phyloP scores from a whole-genome alignment of 2,888 invertebrate species.

The Norana najaformis region DNA sequence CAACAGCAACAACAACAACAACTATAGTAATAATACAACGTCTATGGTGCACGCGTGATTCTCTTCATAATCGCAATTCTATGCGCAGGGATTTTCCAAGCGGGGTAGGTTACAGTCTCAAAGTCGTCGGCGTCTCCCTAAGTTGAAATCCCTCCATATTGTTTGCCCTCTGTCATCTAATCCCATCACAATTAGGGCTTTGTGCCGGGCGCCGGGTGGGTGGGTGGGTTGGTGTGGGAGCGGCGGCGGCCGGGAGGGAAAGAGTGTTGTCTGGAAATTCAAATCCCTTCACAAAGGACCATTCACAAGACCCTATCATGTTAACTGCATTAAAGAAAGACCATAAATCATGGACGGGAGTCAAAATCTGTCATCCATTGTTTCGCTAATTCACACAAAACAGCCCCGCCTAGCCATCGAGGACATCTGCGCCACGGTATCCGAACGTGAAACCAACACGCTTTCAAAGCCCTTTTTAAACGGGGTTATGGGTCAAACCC shows the following conservation, averaged over 20 bases:
- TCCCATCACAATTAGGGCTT: constrained; percentile 18
- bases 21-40: too few relatives aligned
- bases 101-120: background rate
- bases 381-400: background rate
- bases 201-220: background rate
- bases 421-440: background rate
- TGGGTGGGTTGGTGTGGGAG: background rate
- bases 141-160: background rate
- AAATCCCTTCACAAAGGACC: constrained; percentile 5
- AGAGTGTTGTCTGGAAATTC: background rate
- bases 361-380: constrained; percentile 17
- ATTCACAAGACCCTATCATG: background rate
- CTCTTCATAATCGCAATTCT: too few relatives aligned
- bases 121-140: background rate
- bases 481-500: too few relatives aligned
- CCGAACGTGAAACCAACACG: too few relatives aligned
- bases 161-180: background rate
- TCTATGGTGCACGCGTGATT: too few relatives aligned
- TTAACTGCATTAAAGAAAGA: constrained; percentile 21
- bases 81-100: too few relatives aligned
- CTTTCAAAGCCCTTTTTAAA: too few relatives aligned
- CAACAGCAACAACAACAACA: too few relatives aligned
- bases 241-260: background rate
- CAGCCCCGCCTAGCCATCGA: background rate
- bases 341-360: constrained; percentile 17